A percentile compares a stretch with the other conserved stretches of the same genome.
These are phyloP conservation scores for Aromia moschata DNA, from an alignment of 2,888 invertebrate genomes.

Conservation along the genomic window DNA sequence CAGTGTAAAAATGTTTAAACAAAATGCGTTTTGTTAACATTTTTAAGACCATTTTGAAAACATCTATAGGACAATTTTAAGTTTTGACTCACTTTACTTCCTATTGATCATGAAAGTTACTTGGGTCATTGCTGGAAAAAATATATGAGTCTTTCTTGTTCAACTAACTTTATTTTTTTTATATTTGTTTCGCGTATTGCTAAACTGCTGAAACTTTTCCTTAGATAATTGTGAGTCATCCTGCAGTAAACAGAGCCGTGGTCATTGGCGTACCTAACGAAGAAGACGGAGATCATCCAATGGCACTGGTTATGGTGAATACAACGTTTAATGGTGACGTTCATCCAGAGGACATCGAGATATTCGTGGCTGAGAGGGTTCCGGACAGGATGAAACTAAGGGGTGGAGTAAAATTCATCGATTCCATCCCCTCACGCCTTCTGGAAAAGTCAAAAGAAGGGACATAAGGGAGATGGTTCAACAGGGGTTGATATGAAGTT, in stretches of 20 bases:
- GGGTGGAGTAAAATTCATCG: conserved; percentile 54
- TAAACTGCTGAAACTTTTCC: no score
- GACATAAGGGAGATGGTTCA: conserved; percentile 44
- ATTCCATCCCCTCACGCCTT: conserved; percentile 54
- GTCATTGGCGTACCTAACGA: conserved; percentile 56
- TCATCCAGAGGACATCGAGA: conserved; percentile 47
- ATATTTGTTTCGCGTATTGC: conserved; percentile 47
- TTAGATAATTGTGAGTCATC: conserved; percentile 52
- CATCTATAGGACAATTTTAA: no score
- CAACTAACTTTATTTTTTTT: no score
- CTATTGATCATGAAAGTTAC: no score
- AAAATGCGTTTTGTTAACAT: no score
- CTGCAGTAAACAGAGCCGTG: conserved; percentile 49
- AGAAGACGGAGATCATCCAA: conserved; percentile 55
- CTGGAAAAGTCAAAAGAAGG: conserved; percentile 53
- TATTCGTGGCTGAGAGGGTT: conserved; percentile 50
- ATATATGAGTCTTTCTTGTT: no score
- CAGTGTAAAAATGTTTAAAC: no score
- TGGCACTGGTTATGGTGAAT: conserved; percentile 50
- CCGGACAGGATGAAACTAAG: conserved; percentile 54
- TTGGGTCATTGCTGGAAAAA: no score
- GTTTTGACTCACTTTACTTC: no score
- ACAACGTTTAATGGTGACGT: conserved; percentile 24
- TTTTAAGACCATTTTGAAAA: no score
- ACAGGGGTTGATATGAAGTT: conserved; percentile 28